These are phyloP conservation scores for Phocides pigmalion DNA, from an alignment of 1,140 invertebrate species.

Conservation along the genomic window DNA sequence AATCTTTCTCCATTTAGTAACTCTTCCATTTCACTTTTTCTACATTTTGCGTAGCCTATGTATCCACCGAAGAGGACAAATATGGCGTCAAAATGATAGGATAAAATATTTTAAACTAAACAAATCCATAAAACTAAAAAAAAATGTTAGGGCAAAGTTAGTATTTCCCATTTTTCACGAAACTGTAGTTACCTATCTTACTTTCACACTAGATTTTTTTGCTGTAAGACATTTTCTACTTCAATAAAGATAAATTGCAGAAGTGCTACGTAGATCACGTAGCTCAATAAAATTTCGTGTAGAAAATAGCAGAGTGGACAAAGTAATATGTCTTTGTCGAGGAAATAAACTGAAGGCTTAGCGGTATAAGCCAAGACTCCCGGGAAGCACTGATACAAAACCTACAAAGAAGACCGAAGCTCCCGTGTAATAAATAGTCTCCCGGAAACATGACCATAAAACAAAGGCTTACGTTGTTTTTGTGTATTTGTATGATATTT, in stretches of 20 bases:
- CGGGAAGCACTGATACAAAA: slow-evolving; percentile 32
- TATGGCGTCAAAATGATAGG: no score
- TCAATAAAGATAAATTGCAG: slow-evolving; percentile 18
- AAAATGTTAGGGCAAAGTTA: no score
- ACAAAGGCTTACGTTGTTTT: slow-evolving; percentile 13
- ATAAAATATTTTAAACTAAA: no score
- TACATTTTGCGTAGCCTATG: no score
- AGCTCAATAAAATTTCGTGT: slow-evolving; percentile 31
- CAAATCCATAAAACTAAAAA: no score
- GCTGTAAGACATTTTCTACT: slow-evolving; percentile 8
- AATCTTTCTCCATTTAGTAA: no score
- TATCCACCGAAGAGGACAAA: no score
- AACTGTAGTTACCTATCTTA: background rate
- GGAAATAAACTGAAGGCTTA: slow-evolving; percentile 37
- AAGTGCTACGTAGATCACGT: slow-evolving; percentile 8
- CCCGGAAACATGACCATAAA: slow-evolving; percentile 26
- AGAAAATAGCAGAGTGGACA: slow-evolving; percentile 26
- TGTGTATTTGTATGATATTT: background rate
- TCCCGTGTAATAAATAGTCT: slow-evolving; percentile 20
- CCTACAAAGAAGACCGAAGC: slow-evolving; percentile 30
- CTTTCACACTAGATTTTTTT: background rate
- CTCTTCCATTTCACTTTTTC: no score
- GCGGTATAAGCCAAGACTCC: slow-evolving; percentile 30
- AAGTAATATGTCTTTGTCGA: slow-evolving; percentile 35
- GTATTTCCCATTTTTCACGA: background rate